A percentile compares a stretch with the other conserved stretches of the same genome.
These are phyloP conservation scores for Sympetrum striolatum DNA, from an alignment of 2,888 invertebrate genomes.

Conservation along the genomic window DNA sequence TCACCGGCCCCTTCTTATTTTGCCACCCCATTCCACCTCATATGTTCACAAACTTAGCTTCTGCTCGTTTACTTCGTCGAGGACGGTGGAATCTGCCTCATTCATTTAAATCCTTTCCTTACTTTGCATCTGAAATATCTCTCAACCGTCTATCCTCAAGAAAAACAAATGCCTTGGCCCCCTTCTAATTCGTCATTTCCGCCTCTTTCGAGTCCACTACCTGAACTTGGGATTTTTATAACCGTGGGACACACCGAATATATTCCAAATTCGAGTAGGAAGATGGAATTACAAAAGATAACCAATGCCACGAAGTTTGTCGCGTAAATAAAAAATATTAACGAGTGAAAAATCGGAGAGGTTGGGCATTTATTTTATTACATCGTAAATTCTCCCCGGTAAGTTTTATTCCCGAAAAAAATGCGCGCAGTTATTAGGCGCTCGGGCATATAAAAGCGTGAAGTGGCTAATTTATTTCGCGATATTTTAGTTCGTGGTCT, in stretches of 20 bases:
- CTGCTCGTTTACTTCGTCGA: neutral
- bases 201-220: neutral
- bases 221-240: neutral
- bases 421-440: conserved; percentile 9
- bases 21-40: neutral
- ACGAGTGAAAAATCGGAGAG: neutral
- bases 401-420: neutral
- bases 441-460: conserved; percentile 4
- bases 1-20: neutral
- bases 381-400: neutral
- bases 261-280: neutral
- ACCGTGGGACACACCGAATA: neutral
- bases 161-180: neutral
- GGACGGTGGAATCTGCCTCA: neutral
- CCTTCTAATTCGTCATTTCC: neutral
- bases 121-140: neutral
- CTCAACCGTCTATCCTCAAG: neutral
- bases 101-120: neutral
- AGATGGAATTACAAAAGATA: neutral
- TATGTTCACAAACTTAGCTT: neutral
- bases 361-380: neutral
- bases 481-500: conserved; percentile 10
- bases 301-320: neutral
- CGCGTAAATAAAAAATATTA: neutral
- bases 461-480: neutral